Conservation (phyloP, 2,888 invertebrate species). For the Stenchaetothrips biformis region DNA sequence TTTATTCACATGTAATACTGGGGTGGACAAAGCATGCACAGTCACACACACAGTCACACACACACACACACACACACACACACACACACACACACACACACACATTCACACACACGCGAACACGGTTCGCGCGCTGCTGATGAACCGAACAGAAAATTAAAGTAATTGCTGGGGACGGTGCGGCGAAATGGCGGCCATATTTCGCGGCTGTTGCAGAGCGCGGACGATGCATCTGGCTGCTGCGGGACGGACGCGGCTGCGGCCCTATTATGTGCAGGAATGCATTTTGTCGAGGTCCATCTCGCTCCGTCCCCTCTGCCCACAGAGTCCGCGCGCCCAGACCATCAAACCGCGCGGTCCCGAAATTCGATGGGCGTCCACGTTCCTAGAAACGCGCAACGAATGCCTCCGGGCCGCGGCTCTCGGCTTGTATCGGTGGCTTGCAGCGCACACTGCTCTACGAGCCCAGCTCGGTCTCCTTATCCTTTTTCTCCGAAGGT, state of each 20-base stretch:
- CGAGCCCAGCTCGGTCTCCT: too few species aligned
- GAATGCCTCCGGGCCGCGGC: too few species aligned
- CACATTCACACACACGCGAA: background rate
- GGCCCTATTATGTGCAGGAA: too few species aligned
- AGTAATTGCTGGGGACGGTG: background rate
- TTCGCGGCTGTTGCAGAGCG: background rate
- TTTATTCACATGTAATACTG: background rate
- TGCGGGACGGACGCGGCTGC: background rate
- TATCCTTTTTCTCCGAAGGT: too few species aligned
- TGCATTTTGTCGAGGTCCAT: too few species aligned
- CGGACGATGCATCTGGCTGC: background rate
- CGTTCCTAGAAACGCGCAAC: too few species aligned
- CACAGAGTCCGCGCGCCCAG: too few species aligned
- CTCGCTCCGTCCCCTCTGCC: too few species aligned
- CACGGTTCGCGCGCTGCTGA: background rate
- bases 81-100: background rate
- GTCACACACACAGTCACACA: background rate
- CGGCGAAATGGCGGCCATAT: constrained; percentile 9
- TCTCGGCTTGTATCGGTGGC: too few species aligned
- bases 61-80: background rate
- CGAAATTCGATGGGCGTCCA: too few species aligned
- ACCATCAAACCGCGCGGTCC: too few species aligned
- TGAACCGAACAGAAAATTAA: constrained; percentile 12
- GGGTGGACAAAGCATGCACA: background rate
- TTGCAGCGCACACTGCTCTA: too few species aligned